Base-by-base conservation (phyloP, 2,113 vertebrate genomes). In the Reinhardtius hippoglossoides region DNA sequence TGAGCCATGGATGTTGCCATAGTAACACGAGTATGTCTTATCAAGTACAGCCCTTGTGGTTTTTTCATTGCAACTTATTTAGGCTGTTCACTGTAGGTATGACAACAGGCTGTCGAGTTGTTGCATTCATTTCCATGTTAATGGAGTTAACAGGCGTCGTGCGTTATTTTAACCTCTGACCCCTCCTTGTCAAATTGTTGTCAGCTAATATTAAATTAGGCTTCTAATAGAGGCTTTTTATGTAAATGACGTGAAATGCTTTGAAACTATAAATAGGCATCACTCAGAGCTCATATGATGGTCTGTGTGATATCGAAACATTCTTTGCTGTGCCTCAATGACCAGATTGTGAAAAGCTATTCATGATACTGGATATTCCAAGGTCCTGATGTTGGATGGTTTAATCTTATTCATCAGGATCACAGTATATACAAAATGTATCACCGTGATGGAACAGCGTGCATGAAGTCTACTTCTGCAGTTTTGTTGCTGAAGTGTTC, bases 1-100 rank as follows among this genome's bases (percentile, higher is more conserved):
- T 94, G 88, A 95, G 93, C 94, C 93, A 93, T 81, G 90, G 93
- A 92, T 86, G 94, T 95, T 95, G 91, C 93, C 94, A 95, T 95
- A 93, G 94, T 94, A 95, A 95, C 94, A 92, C 82, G 91, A 93
- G 92, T 94, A 94, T 94, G 92, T 95, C 94, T 94, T 94, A 94
- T 95, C 92, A 94, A 94, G 94, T 94, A 91, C 87, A 87, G 93
- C 93, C 94, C 94, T 95, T 93, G 91, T 95, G 93, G 92, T 91
- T 92, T 93, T 42, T 89, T 85, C 85, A 88, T 91, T 93, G 93
- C 91, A 95, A 95, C 94, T 95, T 94, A 95, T 94, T 94, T 94
- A 89, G 91, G 92, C 92, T 91, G 91, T 91, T 94, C 91, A 92
- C 90, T 92, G 94, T 95, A 95, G 94, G 93, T 94, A 94, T 94